These are phyloP conservation scores for Limanda limanda DNA, from an alignment of 2,113 vertebrate genomes.

Conservation along the genomic window DNA sequence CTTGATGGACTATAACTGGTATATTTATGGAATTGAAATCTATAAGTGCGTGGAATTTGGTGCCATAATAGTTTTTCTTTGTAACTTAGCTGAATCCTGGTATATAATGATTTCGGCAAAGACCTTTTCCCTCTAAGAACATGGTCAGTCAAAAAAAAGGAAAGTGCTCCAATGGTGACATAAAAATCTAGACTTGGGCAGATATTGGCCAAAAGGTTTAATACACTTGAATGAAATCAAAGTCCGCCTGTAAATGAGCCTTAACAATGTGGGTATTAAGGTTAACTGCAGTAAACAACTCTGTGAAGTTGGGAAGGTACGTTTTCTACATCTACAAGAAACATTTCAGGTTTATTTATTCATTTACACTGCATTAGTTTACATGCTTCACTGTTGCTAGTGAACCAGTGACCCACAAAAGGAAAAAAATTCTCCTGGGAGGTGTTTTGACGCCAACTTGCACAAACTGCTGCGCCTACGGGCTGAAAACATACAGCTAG, in stretches of 20 bases:
- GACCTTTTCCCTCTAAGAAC: constrained; percentile 10
- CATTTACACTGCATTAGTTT: constrained; percentile 53
- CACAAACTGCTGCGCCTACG: constrained; percentile 55
- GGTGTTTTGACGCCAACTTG: constrained; percentile 60
- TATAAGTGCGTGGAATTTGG: too few species aligned
- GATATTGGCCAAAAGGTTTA: constrained; percentile 12
- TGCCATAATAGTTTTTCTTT: neutral
- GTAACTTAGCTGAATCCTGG: neutral
- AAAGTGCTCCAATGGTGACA: neutral
- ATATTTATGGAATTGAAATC: too few species aligned
- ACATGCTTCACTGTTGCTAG: constrained; percentile 56
- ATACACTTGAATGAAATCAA: constrained; percentile 40
- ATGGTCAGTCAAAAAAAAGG: constrained; percentile 3
- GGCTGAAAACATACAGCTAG: constrained; percentile 52
- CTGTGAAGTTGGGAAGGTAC: constrained; percentile 2
- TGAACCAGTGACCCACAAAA: constrained; percentile 66
- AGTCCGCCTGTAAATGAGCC: constrained; percentile 36
- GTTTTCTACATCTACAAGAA: constrained; percentile 11
- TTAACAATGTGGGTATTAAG: constrained; percentile 20
- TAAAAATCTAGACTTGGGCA: too few species aligned
- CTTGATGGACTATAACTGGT: too few species aligned
- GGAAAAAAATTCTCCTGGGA: constrained; percentile 60
- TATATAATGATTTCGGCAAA: constrained; percentile 23
- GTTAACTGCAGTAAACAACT: constrained; percentile 52
- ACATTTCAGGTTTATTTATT: constrained; percentile 48